These are phyloP conservation scores for Tupaia tana DNA, from an alignment of 2,113 vertebrate species.

Conservation along the genomic window DNA sequence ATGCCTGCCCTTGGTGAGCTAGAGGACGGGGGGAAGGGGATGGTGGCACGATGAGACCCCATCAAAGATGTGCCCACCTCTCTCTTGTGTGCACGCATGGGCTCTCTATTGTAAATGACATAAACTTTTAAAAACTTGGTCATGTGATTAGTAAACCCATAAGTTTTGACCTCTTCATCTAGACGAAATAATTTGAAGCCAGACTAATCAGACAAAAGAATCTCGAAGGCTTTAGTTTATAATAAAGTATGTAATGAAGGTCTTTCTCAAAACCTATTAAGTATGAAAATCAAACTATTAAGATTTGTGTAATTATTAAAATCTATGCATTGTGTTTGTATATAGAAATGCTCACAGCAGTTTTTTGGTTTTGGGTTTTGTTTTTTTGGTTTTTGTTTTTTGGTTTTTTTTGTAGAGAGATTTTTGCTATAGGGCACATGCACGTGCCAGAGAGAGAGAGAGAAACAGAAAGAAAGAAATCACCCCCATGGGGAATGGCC, in stretches of 20 bases:
- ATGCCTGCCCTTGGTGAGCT: too few relatives aligned
- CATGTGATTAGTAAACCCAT: constrained; percentile 1
- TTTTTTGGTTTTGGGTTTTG: not conserved
- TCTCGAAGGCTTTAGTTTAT: constrained; percentile 35
- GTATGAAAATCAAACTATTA: not conserved
- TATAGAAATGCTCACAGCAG: not conserved
- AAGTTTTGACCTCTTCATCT: not conserved
- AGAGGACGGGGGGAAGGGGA: too few relatives aligned
- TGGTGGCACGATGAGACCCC: too few relatives aligned
- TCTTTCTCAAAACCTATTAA: not conserved
- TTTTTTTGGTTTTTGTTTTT: too few relatives aligned
- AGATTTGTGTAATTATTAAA: not conserved
- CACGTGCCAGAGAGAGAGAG: too few relatives aligned
- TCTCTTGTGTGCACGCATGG: too few relatives aligned
- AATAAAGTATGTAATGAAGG: not conserved
- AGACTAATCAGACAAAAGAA: constrained; percentile 27
- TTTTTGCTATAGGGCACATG: too few relatives aligned
- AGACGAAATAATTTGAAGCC: not conserved
- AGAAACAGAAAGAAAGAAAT: too few relatives aligned
- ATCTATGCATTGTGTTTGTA: not conserved
- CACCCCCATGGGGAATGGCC: too few relatives aligned
- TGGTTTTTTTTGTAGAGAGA: too few relatives aligned
- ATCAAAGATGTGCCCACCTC: too few relatives aligned
- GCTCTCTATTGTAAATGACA: too few relatives aligned
- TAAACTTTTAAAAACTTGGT: constrained; percentile 47